phyloP scores from a whole-genome alignment of 1,140 invertebrate species.

The Drosophila ananassae region DNA sequence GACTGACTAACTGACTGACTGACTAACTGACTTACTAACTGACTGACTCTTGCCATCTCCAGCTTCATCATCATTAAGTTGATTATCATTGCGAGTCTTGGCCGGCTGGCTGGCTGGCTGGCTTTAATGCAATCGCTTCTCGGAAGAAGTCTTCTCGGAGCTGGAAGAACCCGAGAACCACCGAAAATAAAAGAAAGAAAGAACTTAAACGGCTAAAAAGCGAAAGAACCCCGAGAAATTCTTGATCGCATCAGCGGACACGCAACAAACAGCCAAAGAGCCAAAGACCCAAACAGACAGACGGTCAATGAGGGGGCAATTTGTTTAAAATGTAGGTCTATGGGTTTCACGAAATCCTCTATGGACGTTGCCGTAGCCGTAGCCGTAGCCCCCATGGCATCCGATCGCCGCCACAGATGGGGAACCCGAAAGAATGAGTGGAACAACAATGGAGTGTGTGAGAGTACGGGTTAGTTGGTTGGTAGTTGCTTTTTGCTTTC shows the following conservation, averaged over 20 bases:
- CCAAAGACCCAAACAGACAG: background rate
- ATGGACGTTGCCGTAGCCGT: conserved; percentile 29
- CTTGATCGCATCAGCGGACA: conserved; percentile 70
- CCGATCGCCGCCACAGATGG: conserved; percentile 35
- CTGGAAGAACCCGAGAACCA: conserved; percentile 30
- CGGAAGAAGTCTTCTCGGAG: conserved; percentile 41
- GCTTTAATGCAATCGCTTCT: conserved; percentile 63
- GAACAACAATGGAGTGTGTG: background rate
- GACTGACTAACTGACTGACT: conserved; percentile 20
- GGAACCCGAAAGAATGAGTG: background rate
- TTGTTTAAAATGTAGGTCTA: conserved; percentile 83
- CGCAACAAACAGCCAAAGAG: conserved; percentile 14
- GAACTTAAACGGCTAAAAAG: conserved; percentile 38
- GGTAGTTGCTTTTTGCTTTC: conserved; percentile 44
- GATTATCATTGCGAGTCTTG: conserved; percentile 45
- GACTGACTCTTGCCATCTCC: conserved; percentile 35
- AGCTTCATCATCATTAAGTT: conserved; percentile 56
- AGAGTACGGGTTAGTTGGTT: conserved; percentile 7
- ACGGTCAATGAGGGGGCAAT: conserved; percentile 51
- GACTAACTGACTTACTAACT: too few species aligned
- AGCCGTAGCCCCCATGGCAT: conserved; percentile 38
- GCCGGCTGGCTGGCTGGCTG: background rate
- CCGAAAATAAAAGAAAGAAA: conserved; percentile 51
- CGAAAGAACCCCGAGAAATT: conserved; percentile 56
- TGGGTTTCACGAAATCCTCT: conserved; percentile 79